Conservation (phyloP, 2,797 vertebrate species). For the Micromesistius poutassou region DNA sequence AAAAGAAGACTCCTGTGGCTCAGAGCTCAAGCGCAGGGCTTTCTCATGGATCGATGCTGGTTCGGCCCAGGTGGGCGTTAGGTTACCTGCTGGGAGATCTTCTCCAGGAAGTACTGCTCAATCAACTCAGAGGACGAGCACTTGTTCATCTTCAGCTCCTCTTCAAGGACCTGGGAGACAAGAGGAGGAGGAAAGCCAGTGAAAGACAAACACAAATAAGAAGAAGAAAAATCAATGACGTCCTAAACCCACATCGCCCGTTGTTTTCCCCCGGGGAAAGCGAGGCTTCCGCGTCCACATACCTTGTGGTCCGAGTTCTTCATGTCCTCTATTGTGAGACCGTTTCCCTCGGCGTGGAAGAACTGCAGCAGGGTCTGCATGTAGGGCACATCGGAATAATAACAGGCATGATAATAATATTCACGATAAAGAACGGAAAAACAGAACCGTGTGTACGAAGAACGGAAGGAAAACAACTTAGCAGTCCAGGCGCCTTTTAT, state of each 20-base stretch:
- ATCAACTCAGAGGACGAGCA: slow-evolving; percentile 87
- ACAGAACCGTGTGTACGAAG: background rate
- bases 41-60: too few species aligned
- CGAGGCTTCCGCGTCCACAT: background rate
- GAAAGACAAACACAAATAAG: background rate
- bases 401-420: background rate
- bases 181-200: background rate
- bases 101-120: slow-evolving; percentile 89
- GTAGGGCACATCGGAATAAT: background rate
- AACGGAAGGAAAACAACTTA: background rate
- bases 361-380: slow-evolving; percentile 80
- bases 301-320: slow-evolving; percentile 86
- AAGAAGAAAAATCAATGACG: background rate
- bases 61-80: slow-evolving; percentile 8
- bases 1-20: too few species aligned
- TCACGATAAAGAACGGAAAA: background rate
- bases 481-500: background rate
- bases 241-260: background rate
- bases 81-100: slow-evolving; percentile 84
- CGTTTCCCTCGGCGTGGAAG: slow-evolving; percentile 81
- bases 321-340: slow-evolving; percentile 81
- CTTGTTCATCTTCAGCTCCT: slow-evolving; percentile 84
- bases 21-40: too few species aligned
- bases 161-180: slow-evolving; percentile 77
- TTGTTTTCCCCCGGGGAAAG: background rate